Conservation (phyloP, 2,797 vertebrate genomes). For the Antennarius maculatus region DNA sequence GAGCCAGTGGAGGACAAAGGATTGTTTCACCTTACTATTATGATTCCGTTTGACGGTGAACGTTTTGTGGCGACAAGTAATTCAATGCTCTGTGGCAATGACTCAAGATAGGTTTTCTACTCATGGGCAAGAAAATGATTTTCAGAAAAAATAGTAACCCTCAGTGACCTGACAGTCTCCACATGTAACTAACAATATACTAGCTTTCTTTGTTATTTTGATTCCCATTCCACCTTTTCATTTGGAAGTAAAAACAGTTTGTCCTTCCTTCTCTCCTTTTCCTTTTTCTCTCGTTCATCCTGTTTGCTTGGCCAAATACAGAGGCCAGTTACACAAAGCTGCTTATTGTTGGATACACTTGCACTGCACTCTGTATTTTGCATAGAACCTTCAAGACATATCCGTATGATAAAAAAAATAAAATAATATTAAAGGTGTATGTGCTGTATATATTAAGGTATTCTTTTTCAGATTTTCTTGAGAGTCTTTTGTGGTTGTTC, state of each 20-base stretch:
- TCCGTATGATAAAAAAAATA: neutral
- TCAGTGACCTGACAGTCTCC: conserved; percentile 43
- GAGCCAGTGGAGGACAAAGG: conserved; percentile 51
- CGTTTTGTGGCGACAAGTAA: conserved; percentile 55
- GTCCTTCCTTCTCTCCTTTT: conserved; percentile 18
- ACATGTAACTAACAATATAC: conserved; percentile 41
- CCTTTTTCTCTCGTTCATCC: neutral
- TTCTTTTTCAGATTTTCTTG: no score
- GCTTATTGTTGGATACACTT: no score
- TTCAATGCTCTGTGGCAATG: conserved; percentile 55
- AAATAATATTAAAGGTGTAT: neutral
- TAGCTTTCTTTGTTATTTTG: conserved; percentile 25
- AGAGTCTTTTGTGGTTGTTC: conserved; percentile 1
- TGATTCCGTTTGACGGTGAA: conserved; percentile 55
- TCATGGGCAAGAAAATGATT: conserved; percentile 46
- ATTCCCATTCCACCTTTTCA: conserved; percentile 35
- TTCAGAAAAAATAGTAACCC: conserved; percentile 62
- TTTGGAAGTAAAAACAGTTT: conserved; percentile 31
- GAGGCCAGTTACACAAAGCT: conserved; percentile 1
- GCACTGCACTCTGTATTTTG: conserved; percentile 5
- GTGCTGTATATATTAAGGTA: no score
- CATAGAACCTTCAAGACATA: no score
- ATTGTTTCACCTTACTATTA: conserved; percentile 46
- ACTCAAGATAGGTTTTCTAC: conserved; percentile 50
- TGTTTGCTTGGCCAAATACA: conserved; percentile 1